phyloP scores from a whole-genome alignment of 2,888 invertebrate species.

The Zhuqinia jingwanae region DNA sequence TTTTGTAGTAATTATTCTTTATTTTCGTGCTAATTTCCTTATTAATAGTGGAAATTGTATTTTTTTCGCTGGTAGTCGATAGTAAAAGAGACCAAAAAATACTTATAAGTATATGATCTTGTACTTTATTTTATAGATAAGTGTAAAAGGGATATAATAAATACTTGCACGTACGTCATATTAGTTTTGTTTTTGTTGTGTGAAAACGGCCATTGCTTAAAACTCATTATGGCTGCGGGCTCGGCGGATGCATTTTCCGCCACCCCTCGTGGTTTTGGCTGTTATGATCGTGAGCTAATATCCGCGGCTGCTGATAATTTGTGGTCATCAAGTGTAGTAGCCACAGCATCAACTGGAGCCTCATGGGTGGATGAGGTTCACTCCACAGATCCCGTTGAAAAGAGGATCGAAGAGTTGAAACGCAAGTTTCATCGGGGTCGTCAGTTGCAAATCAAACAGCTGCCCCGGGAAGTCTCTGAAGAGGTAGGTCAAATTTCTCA shows the following conservation, averaged over 20 bases:
- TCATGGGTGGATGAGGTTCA: conserved; percentile 80
- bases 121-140: not conserved
- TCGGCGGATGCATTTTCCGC: conserved; percentile 80
- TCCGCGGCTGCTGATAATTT: conserved; percentile 79
- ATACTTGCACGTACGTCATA: no score
- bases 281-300: conserved; percentile 79
- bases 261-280: conserved; percentile 79
- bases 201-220: conserved; percentile 44
- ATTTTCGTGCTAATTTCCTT: not conserved
- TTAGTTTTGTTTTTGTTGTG: conserved; percentile 29
- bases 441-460: conserved; percentile 81
- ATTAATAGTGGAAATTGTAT: not conserved
- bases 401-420: conserved; percentile 80
- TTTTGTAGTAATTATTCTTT: conserved; percentile 11
- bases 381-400: conserved; percentile 80
- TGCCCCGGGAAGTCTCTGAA: conserved; percentile 81
- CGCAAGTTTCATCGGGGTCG: conserved; percentile 81
- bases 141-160: not conserved
- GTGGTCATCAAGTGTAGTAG: conserved; percentile 80
- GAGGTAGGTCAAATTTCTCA: conserved; percentile 80
- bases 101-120: not conserved
- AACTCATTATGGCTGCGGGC: conserved; percentile 80
- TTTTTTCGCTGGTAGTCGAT: not conserved
- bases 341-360: conserved; percentile 80
- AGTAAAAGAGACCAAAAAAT: not conserved